Evolutionary conservation across 1,140 invertebrate species (phyloP).

Genomic region (Wiebesia pumilae): DNA sequence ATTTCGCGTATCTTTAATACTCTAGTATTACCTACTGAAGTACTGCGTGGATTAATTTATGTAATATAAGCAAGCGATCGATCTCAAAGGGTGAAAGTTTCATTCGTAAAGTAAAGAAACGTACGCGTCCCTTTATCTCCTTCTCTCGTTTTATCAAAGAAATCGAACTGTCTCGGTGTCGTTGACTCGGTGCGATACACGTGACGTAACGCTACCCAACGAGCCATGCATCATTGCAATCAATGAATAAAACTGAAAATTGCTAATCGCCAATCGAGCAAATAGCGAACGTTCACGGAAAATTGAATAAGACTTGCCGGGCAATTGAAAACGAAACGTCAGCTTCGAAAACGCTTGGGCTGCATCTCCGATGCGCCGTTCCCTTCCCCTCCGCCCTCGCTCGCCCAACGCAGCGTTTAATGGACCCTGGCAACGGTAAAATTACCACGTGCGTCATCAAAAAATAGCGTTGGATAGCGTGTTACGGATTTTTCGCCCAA

Average conservation of each 20-base stretch:
- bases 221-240: background rate
- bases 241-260: background rate
- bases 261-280: constrained; percentile 17
- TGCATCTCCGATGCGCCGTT: background rate
- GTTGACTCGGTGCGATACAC: background rate
- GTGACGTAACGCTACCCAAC: background rate
- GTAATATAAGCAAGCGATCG: background rate
- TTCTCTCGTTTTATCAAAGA: background rate
- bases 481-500: constrained; percentile 18
- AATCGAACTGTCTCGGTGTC: background rate
- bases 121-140: background rate
- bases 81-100: background rate
- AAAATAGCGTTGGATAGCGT: constrained; percentile 6
- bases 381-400: background rate
- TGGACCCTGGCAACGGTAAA: background rate
- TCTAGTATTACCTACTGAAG: too few species aligned
- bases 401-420: background rate
- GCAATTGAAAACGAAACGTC: background rate
- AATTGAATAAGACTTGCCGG: constrained; percentile 32
- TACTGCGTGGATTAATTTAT: too few species aligned
- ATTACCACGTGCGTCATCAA: background rate
- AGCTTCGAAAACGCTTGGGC: too few species aligned
- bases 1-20: too few species aligned
- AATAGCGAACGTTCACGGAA: background rate
- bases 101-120: background rate